Evolutionary conservation across 2,797 vertebrate species (phyloP).

Genomic region (Zenarchopterus dispar): DNA sequence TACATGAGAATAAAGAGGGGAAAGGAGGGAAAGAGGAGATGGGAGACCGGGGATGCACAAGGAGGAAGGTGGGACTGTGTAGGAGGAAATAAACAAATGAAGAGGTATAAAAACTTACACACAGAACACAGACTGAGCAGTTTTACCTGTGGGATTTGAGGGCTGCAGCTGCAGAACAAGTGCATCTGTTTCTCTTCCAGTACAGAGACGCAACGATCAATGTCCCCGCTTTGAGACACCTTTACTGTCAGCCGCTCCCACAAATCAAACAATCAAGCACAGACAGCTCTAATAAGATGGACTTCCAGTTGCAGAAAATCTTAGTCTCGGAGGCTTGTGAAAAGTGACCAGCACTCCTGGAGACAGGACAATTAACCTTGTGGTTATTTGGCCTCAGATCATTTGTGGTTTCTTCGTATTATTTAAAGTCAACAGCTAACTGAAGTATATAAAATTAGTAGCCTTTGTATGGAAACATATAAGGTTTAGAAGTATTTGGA

Average conservation of each 20-base stretch:
- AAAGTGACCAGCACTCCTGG: too few relatives aligned
- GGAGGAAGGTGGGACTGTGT: slow-evolving; percentile 78
- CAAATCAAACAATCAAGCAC: neutral
- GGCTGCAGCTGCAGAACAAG: slow-evolving; percentile 37
- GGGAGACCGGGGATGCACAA: slow-evolving; percentile 39
- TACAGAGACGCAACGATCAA: neutral
- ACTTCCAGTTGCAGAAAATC: slow-evolving; percentile 1
- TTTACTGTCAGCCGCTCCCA: neutral
- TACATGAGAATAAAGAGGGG: slow-evolving; percentile 78
- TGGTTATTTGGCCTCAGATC: too few relatives aligned
- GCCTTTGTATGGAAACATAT: too few relatives aligned
- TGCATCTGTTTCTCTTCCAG: slow-evolving; percentile 9
- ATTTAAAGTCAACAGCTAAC: too few relatives aligned
- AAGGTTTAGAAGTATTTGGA: too few relatives aligned
- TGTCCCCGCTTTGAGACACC: neutral
- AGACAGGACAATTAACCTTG: too few relatives aligned
- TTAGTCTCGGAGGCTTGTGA: neutral
- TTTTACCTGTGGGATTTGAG: slow-evolving; percentile 40
- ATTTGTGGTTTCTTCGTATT: too few relatives aligned
- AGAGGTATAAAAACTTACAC: slow-evolving; percentile 83
- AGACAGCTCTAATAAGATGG: neutral
- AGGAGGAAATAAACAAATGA: slow-evolving; percentile 82
- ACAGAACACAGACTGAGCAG: slow-evolving; percentile 37
- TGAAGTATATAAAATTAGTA: too few relatives aligned
- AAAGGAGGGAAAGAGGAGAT: slow-evolving; percentile 35